These are phyloP conservation scores for Champsocephalus gunnari DNA, from an alignment of 2,797 vertebrate species.

Conservation along the genomic window DNA sequence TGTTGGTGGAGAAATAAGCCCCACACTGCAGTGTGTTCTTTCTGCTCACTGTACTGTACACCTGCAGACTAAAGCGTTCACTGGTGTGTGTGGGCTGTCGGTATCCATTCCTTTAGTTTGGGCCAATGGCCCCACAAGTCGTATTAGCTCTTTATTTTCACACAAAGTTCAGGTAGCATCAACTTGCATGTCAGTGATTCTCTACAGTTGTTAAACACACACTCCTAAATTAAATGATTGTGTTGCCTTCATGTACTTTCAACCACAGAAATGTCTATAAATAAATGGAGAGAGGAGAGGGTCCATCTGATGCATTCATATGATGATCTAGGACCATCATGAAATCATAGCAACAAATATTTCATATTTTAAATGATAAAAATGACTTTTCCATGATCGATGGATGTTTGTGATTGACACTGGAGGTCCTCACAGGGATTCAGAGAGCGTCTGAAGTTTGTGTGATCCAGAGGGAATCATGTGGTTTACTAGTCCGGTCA, in stretches of 20 bases:
- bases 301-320: neutral
- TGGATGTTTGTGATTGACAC: neutral
- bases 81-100: slow-evolving; percentile 20
- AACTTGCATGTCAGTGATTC: neutral
- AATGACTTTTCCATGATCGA: neutral
- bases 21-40: slow-evolving; percentile 16
- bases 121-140: slow-evolving; percentile 10
- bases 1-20: slow-evolving; percentile 39
- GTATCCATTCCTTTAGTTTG: slow-evolving; percentile 30
- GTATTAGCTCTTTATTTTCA: neutral
- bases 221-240: no score
- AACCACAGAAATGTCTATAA: no score
- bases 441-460: neutral
- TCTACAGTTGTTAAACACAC: no score
- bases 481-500: slow-evolving; percentile 66
- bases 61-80: slow-evolving; percentile 31
- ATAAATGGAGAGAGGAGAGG: neutral
- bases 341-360: neutral
- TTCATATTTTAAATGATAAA: no score
- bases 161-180: neutral
- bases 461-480: slow-evolving; percentile 33
- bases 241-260: neutral
- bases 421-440: neutral
- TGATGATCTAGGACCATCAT: neutral
- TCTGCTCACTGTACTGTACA: slow-evolving; percentile 34